Evolutionary conservation across 1,140 invertebrate genomes (phyloP).

Genomic region (Carcinoscorpius rotundicauda): DNA sequence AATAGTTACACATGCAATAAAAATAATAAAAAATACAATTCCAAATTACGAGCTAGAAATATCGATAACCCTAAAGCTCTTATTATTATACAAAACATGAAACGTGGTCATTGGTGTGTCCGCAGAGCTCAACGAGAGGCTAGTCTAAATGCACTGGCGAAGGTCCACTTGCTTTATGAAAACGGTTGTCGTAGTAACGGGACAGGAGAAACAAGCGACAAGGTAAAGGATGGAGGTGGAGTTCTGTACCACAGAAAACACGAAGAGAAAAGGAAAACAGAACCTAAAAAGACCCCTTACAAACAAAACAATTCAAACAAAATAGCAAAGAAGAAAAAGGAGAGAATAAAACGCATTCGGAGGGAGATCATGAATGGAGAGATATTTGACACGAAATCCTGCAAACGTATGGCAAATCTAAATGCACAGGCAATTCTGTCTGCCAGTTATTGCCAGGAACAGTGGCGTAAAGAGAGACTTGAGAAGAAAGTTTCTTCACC

Average conservation of each 20-base stretch:
- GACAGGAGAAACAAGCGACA: not conserved
- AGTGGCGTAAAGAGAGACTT: constrained; percentile 11
- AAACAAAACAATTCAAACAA: not conserved
- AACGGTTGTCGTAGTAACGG: constrained; percentile 44
- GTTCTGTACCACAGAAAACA: no score
- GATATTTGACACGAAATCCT: constrained; percentile 34
- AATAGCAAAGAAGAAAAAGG: constrained; percentile 5
- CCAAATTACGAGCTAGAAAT: no score
- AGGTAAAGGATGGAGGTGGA: no score
- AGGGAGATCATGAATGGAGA: constrained; percentile 19
- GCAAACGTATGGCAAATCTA: constrained; percentile 80
- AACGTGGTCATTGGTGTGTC: constrained; percentile 3
- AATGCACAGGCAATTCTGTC: constrained; percentile 85
- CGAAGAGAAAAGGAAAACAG: no score
- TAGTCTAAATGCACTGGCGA: constrained; percentile 73
- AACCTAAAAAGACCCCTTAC: no score
- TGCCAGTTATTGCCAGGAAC: constrained; percentile 66
- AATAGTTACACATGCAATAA: no score
- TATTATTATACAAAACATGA: no score
- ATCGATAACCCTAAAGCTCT: no score
- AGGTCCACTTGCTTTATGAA: constrained; percentile 81
- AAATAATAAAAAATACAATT: no score
- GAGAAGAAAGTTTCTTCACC: not conserved
- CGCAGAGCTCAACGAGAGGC: constrained; percentile 47
- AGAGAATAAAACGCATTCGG: no score